Percentiles rank a stretch among this genome's conserved stretches.
Evolutionary conservation across 2,113 vertebrate species (phyloP).

Genomic region (Festucalex cinctus): DNA sequence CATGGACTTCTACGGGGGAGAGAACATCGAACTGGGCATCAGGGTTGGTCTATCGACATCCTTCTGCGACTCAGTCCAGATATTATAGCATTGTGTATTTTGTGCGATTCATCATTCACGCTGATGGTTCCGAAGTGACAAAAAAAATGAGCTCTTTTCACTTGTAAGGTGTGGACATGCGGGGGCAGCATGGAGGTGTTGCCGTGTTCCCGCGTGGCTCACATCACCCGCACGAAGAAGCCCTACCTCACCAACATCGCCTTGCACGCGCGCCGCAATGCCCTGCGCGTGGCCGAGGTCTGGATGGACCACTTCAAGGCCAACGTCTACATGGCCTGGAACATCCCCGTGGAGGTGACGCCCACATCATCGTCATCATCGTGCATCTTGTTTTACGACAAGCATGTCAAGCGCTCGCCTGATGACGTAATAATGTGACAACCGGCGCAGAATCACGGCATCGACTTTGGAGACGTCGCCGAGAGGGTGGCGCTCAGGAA

Average conservation of each 20-base stretch:
- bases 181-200: conserved; percentile 98
- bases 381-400: background rate
- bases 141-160: background rate
- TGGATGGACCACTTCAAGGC: conserved; percentile 98
- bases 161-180: conserved; percentile 90
- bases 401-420: too few species aligned
- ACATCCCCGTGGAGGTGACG: conserved; percentile 89
- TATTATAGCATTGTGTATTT: too few species aligned
- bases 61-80: too few species aligned
- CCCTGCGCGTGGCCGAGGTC: conserved; percentile 92
- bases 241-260: conserved; percentile 94
- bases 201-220: conserved; percentile 92
- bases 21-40: conserved; percentile 97
- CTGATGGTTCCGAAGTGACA: background rate
- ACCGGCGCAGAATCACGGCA: conserved; percentile 87
- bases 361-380: background rate
- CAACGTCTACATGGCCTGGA: conserved; percentile 96
- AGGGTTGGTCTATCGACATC: conserved; percentile 75
- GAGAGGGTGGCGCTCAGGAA: conserved; percentile 84
- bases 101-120: background rate
- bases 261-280: conserved; percentile 92
- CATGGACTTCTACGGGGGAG: conserved; percentile 97
- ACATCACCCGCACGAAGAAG: conserved; percentile 92
- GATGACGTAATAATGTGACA: conserved; percentile 10
- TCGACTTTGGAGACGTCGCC: conserved; percentile 92